Evolutionary conservation across 2,113 vertebrate species (phyloP).

Genomic region (Zosterops japonicus): DNA sequence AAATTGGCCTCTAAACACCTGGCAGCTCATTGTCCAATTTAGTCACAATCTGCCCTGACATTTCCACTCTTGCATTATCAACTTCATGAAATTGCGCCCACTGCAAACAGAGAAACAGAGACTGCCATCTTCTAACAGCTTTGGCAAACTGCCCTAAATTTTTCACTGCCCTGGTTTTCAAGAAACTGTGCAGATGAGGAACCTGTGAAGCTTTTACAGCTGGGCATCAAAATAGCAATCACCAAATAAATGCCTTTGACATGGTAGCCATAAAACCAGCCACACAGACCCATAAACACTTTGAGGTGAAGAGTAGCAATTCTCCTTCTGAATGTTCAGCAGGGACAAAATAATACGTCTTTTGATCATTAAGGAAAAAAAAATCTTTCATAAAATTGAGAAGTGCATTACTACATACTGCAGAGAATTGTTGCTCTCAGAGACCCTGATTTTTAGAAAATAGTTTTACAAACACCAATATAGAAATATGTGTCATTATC

Average conservation of each 20-base stretch:
- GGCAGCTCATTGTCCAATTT: background rate
- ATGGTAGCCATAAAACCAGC: background rate
- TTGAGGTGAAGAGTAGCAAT: background rate
- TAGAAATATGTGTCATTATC: fast-evolving
- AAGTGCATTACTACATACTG: background rate
- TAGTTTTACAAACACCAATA: background rate
- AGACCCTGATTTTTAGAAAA: background rate
- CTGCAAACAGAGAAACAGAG: background rate
- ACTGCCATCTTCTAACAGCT: background rate
- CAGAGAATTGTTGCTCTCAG: background rate
- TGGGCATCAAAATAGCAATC: background rate
- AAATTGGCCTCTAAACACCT: background rate
- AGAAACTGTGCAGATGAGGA: background rate
- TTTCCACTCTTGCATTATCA: background rate
- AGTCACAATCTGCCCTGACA: background rate
- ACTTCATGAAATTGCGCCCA: background rate
- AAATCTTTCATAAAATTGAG: background rate
- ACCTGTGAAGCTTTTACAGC: background rate
- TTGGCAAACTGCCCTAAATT: background rate
- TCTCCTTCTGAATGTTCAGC: background rate
- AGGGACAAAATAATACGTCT: background rate
- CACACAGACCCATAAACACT: background rate
- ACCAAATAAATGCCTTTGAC: background rate
- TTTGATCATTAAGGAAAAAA: background rate
- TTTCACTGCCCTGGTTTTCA: background rate